These are phyloP conservation scores for Pitangus sulphuratus DNA, from an alignment of 2,797 vertebrate genomes.

Conservation along the genomic window DNA sequence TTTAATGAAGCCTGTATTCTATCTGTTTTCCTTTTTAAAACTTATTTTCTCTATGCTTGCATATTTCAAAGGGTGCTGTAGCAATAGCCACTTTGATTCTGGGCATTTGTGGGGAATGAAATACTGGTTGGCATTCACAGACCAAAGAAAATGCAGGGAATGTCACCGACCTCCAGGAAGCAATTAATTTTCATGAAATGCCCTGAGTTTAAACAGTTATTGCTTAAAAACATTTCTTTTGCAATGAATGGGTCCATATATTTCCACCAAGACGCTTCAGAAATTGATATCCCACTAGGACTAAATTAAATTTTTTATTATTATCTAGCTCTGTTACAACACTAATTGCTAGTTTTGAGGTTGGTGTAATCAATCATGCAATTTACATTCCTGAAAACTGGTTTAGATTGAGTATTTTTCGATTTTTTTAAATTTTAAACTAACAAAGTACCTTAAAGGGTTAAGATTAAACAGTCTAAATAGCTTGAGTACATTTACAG, in stretches of 20 bases:
- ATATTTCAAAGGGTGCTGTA: background rate
- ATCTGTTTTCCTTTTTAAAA: background rate
- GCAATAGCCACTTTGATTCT: background rate
- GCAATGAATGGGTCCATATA: constrained; percentile 46
- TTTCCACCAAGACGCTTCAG: constrained; percentile 45
- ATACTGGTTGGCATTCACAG: background rate
- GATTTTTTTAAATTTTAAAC: background rate
- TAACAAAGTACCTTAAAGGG: background rate
- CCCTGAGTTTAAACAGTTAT: constrained; percentile 29
- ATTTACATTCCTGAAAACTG: constrained; percentile 24
- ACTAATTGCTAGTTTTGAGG: constrained; percentile 46
- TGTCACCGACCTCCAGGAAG: background rate
- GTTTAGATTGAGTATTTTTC: background rate
- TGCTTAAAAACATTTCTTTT: constrained; percentile 55
- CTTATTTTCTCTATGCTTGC: background rate
- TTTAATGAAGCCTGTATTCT: background rate
- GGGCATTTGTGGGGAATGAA: background rate
- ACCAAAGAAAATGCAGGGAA: constrained; percentile 11
- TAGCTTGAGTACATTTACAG: background rate
- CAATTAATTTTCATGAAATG: constrained; percentile 52
- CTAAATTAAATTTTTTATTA: constrained; percentile 49
- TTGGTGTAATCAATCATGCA: constrained; percentile 23
- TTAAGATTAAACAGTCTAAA: background rate
- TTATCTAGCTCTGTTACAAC: constrained; percentile 38
- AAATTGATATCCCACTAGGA: constrained; percentile 45